Percentiles rank a stretch among this genome's conserved stretches.
Evolutionary conservation across 2,888 invertebrate species (phyloP).

Genomic region (Caenorhabditis panamensis): DNA sequence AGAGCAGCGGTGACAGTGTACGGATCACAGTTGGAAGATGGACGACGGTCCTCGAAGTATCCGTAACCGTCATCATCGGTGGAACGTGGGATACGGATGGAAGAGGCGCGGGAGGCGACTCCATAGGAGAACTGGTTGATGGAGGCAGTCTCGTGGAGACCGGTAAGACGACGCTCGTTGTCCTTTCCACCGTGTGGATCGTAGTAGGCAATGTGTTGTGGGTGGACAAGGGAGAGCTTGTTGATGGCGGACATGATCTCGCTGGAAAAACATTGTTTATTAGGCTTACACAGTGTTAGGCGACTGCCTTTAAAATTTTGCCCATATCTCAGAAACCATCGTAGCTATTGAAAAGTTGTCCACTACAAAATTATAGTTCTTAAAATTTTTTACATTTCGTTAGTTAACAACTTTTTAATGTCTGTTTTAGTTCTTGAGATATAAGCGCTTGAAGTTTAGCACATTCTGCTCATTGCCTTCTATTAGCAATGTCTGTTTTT

Average conservation of each 20-base stretch:
- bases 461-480: no score
- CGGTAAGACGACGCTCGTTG: constrained; percentile 93
- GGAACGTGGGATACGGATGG: constrained; percentile 80
- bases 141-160: constrained; percentile 92
- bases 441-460: no score
- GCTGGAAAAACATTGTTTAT: no score
- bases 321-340: no score
- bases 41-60: constrained; percentile 81
- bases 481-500: no score
- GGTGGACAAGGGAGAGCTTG: constrained; percentile 92
- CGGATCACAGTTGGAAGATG: constrained; percentile 81
- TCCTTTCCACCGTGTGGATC: constrained; percentile 87
- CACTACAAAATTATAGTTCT: no score
- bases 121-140: constrained; percentile 92
- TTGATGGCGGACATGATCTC: constrained; percentile 96
- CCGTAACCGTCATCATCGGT: constrained; percentile 80
- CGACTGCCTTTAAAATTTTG: no score
- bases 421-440: no score
- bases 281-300: no score
- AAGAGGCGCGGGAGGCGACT: constrained; percentile 79
- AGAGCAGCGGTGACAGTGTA: constrained; percentile 80
- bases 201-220: constrained; percentile 94
- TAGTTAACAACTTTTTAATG: no score
- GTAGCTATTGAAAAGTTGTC: no score
- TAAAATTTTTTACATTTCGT: no score